A percentile compares a stretch with the other conserved stretches of the same genome.
These are phyloP conservation scores for Hydriomena furcata DNA, from an alignment of 2,888 invertebrate species.

Conservation along the genomic window DNA sequence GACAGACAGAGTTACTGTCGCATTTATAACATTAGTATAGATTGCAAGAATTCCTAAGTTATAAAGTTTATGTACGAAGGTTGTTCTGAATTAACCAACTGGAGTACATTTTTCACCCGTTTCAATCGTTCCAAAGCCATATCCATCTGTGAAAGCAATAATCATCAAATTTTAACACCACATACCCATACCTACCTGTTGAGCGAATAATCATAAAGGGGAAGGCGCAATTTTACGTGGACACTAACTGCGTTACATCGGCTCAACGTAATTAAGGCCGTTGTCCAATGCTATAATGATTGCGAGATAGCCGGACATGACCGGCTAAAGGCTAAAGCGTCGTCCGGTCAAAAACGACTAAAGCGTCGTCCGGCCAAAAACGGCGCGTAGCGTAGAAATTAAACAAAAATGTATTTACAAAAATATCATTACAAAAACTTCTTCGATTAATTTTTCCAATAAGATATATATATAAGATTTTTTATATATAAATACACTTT, in stretches of 20 bases:
- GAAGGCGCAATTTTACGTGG: conserved; percentile 44
- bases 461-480: no score
- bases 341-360: background rate
- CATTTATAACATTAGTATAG: no score
- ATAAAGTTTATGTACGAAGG: no score
- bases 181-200: conserved; percentile 62
- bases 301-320: background rate
- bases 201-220: conserved; percentile 69
- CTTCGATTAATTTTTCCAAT: no score
- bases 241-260: conserved; percentile 37
- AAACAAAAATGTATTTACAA: no score
- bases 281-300: conserved; percentile 40
- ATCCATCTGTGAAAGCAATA: conserved; percentile 26
- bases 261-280: conserved; percentile 54
- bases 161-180: conserved; percentile 33
- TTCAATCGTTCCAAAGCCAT: conserved; percentile 3
- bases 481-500: no score
- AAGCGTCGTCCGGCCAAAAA: no score
- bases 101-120: background rate
- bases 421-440: no score
- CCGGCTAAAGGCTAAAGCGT: conserved; percentile 6
- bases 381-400: no score
- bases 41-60: no score
- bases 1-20: no score
- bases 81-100: no score